Percentiles rank a stretch among this genome's conserved stretches.
These are phyloP conservation scores for Maconellicoccus hirsutus DNA, from an alignment of 1,140 invertebrate species.

Conservation along the genomic window DNA sequence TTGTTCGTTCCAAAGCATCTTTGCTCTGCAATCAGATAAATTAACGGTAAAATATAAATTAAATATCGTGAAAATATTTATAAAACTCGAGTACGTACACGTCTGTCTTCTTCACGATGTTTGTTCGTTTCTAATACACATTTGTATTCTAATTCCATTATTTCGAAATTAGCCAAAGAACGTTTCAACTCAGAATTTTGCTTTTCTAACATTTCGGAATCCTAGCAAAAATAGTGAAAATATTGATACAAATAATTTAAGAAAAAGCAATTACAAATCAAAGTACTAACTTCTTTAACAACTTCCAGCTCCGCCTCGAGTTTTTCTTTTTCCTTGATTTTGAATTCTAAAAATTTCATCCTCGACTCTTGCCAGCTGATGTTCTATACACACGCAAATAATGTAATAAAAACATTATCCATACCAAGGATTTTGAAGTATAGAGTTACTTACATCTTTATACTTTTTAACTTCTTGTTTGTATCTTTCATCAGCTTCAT, in stretches of 20 bases:
- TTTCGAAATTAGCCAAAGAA: neutral
- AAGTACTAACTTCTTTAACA: neutral
- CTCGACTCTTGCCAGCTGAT: constrained; percentile 14
- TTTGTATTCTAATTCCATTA: constrained; percentile 16
- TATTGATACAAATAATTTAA: neutral
- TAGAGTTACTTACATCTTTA: neutral
- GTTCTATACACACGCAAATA: constrained; percentile 15
- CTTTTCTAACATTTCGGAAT: constrained; percentile 25
- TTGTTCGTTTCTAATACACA: neutral
- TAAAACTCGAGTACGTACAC: neutral
- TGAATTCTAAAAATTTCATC: constrained; percentile 17
- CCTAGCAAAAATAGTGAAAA: constrained; percentile 8
- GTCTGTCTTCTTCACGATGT: constrained; percentile 9
- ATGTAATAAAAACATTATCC: constrained; percentile 13
- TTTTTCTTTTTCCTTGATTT: constrained; percentile 21
- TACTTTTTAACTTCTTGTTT: too few relatives aligned
- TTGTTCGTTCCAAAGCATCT: neutral
- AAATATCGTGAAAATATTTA: too few relatives aligned
- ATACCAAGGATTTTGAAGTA: neutral
- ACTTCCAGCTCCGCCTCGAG: neutral
- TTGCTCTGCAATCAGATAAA: neutral
- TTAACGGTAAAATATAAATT: too few relatives aligned
- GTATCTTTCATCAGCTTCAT: too few relatives aligned
- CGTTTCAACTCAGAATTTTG: constrained; percentile 26
- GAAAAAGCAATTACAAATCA: constrained; percentile 2